Evolutionary conservation across 2,797 vertebrate species (phyloP).

Genomic region (Galagoides demidoff): DNA sequence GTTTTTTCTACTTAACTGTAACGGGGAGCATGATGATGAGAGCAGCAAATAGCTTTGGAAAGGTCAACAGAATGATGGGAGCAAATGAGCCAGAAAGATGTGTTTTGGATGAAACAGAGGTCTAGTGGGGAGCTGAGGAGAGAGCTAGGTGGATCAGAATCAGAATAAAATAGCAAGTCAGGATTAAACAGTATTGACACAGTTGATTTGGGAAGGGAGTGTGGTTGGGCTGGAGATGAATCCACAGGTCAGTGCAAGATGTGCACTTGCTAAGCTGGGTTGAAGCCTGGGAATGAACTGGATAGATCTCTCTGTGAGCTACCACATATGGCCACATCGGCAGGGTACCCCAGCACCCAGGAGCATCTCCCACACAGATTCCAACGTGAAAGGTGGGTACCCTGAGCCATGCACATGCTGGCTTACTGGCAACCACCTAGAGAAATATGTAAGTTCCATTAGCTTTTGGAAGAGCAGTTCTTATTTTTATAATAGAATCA

Average conservation of each 20-base stretch:
- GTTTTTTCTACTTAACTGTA: conserved; percentile 11
- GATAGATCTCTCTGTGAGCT: not conserved
- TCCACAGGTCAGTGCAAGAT: not conserved
- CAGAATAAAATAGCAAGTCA: not conserved
- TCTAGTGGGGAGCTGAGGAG: not conserved
- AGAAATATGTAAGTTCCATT: not conserved
- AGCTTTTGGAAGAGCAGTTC: not conserved
- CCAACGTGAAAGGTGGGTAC: fast-evolving
- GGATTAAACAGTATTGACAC: not conserved
- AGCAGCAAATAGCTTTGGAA: conserved; percentile 43
- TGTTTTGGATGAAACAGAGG: not conserved
- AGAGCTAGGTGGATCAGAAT: not conserved
- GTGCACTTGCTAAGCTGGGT: not conserved
- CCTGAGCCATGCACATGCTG: not conserved
- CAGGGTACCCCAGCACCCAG: no score
- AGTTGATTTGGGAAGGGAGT: not conserved
- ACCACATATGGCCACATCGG: not conserved
- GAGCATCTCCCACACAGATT: not conserved
- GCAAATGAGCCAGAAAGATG: conserved; percentile 45
- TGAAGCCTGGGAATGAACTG: no score
- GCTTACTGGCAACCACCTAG: not conserved
- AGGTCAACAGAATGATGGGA: conserved; percentile 51
- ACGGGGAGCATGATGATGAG: conserved; percentile 36
- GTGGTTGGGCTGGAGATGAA: not conserved
- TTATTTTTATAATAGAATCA: not conserved